Conservation (phyloP, 2,888 invertebrate genomes). For the Nephrotoma guestfalica region DNA sequence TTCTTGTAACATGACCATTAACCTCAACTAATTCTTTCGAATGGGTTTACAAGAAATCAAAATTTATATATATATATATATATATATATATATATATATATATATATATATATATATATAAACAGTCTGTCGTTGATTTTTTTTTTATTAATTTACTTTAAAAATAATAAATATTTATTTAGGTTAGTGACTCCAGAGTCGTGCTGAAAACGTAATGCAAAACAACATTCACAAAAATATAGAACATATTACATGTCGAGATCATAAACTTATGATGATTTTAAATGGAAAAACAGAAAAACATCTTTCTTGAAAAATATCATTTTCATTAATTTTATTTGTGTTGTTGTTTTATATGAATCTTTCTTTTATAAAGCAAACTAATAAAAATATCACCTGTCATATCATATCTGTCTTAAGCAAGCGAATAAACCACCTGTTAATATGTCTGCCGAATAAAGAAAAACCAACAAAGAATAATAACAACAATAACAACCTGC, state of each 20-base stretch:
- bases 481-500: background rate
- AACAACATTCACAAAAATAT: background rate
- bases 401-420: background rate
- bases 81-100: no score
- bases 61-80: background rate
- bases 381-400: background rate
- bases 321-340: background rate
- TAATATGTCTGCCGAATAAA: background rate
- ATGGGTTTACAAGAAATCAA: background rate
- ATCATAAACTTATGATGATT: background rate
- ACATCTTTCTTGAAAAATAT: background rate
- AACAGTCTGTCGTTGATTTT: background rate
- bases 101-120: background rate
- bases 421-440: background rate
- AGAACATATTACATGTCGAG: background rate
- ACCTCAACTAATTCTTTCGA: background rate
- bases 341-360: background rate
- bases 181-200: background rate
- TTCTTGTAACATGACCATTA: background rate
- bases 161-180: background rate
- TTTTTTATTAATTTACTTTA: background rate
- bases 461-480: background rate
- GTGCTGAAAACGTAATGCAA: background rate
- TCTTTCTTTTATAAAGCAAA: background rate
- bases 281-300: background rate